Evolutionary conservation across 2,888 invertebrate species (phyloP), one percentile per base, ranked within the genome.

Genomic region (Steinernema scapterisci): DNA sequence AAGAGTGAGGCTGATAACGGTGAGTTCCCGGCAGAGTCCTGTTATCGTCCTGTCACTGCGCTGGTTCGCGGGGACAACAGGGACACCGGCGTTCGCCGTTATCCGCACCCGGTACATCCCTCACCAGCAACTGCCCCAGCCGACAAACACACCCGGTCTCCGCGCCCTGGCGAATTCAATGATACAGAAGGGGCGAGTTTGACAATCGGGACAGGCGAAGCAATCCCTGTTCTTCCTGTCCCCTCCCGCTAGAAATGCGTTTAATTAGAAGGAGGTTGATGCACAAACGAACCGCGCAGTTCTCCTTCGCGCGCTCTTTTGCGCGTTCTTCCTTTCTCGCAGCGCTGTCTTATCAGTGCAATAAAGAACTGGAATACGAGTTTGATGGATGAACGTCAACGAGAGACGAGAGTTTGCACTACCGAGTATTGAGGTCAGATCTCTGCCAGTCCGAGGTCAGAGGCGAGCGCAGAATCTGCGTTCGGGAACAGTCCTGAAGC

Each of bases 351-450:
- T 63, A 63, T 63, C 63, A 63, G 63, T 63, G 63, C 63, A 63
- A 63, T 63, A 63, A 63, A 63, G 63, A 63, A 63, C 63, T 63
- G 63, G 63, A 63, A 63, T 63, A 63, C 63, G 31, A 63, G 63
- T 63, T 63, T 63, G 63, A 63, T 63, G 63, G 63, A 63, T 63
- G 63, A 63, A 63, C 63, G 63, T 63, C 63, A 63, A 63, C 63
- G 63, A 63, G 25, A 63, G 63, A 63, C 63, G 63, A 63, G 63
- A 63, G 63, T 63, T 63, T 63, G 63, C 63, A 63, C 63, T 63
- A 63, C 63, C 63, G 63, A 63, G 63, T 63, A 63, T 63, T 63
- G 63, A 63, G 63, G 63, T 63, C 63, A 63, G 31, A 63, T 63
- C 63, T 31, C 63, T 63, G 63, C 63, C 63, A 63, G 63, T 27